Evolutionary conservation across 2,797 vertebrate genomes (phyloP).

Genomic region (Intellagama lesueurii): DNA sequence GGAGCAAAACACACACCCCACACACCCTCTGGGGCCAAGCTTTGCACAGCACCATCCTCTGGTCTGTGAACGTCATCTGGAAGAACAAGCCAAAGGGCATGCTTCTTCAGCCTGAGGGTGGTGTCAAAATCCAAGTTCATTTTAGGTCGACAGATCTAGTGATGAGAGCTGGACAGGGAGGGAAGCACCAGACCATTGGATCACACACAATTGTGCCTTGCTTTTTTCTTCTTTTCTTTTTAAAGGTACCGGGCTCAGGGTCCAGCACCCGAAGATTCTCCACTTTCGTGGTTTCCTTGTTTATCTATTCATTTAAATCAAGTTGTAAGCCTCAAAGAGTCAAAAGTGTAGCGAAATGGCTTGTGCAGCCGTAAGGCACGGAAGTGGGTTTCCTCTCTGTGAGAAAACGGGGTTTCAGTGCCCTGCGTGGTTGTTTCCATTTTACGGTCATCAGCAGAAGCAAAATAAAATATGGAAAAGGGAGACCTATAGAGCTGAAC

Average conservation of each 20-base stretch:
- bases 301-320: neutral
- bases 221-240: too few species aligned
- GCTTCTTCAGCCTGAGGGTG: too few species aligned
- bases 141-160: too few species aligned
- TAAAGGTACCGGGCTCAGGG: neutral
- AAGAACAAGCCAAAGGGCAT: neutral
- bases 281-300: neutral
- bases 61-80: neutral
- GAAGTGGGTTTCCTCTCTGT: neutral
- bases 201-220: too few species aligned
- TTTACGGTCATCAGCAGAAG: neutral
- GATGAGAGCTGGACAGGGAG: too few species aligned
- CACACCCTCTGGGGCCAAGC: neutral
- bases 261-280: neutral
- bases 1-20: neutral
- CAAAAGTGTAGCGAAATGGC: too few species aligned
- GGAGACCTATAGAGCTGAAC: neutral
- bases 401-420: neutral
- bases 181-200: too few species aligned
- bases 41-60: too few species aligned
- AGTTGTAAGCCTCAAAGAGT: neutral
- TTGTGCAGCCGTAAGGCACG: too few species aligned
- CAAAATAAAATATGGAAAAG: conserved; percentile 13
- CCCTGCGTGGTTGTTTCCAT: neutral
- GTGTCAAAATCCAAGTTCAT: neutral